A percentile compares a stretch with the other conserved stretches of the same genome.
Conservation (phyloP, 2,113 vertebrate genomes). For the Bubalus kerabau region DNA sequence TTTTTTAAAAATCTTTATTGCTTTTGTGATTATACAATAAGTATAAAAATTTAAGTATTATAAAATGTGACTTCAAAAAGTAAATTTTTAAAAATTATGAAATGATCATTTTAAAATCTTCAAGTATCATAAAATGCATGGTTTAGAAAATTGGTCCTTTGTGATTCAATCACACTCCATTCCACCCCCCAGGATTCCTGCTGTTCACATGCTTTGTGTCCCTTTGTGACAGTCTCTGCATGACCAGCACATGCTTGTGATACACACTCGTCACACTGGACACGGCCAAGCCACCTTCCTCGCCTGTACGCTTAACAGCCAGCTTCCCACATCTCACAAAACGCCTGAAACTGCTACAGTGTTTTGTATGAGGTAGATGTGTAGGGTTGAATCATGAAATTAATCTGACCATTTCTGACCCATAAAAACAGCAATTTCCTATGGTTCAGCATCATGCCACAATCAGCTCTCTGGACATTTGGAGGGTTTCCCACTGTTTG, state of each 20-base stretch:
- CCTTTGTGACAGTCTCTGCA: neutral
- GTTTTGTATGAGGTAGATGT: accelerated
- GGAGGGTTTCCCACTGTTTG: neutral
- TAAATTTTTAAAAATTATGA: neutral
- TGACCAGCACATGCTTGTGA: accelerated
- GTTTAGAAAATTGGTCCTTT: neutral
- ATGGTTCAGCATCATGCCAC: accelerated
- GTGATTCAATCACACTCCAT: accelerated
- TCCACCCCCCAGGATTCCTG: neutral
- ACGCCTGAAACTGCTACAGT: accelerated
- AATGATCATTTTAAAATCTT: neutral
- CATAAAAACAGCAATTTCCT: neutral
- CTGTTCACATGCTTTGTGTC: accelerated
- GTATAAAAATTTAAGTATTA: neutral
- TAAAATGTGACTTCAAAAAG: constrained; percentile 3
- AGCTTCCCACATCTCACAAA: neutral
- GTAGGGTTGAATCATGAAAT: neutral
- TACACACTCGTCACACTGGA: accelerated
- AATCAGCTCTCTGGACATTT: accelerated
- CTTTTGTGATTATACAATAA: neutral
- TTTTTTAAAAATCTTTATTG: constrained; percentile 28
- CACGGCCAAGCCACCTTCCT: neutral
- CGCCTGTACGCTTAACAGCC: accelerated
- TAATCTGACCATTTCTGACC: accelerated
- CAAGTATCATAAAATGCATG: neutral